Conservation (phyloP, 2,797 vertebrate species). For the Alauda arvensis region DNA sequence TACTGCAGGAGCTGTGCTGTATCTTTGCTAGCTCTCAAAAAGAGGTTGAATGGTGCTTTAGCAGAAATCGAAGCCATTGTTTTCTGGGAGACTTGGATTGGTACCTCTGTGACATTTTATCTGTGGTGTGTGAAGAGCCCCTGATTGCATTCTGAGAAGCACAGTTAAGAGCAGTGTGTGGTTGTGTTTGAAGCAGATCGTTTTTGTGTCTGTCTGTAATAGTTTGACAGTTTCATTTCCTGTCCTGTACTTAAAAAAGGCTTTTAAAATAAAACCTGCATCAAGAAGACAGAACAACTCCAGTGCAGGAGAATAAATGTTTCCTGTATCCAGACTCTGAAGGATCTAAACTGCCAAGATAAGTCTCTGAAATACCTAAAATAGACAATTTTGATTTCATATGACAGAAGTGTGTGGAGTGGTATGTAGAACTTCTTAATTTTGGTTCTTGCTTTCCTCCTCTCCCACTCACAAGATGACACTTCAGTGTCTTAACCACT, state of each 20-base stretch:
- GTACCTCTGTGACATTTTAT: not conserved
- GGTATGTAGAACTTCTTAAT: constrained; percentile 24
- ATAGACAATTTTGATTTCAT: constrained; percentile 15
- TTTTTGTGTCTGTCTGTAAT: not conserved
- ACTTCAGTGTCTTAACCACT: constrained; percentile 17
- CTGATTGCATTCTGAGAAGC: not conserved
- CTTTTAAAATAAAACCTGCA: constrained; percentile 32
- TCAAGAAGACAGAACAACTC: not conserved
- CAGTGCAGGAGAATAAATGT: not conserved
- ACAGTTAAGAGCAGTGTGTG: not conserved
- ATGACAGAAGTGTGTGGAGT: constrained; percentile 37
- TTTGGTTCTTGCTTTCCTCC: constrained; percentile 38
- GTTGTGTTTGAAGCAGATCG: not conserved
- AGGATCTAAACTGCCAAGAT: constrained; percentile 20
- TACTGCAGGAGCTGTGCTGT: not conserved
- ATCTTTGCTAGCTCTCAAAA: not conserved
- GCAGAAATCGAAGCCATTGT: not conserved
- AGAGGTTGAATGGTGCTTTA: not conserved
- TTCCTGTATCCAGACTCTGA: constrained; percentile 30
- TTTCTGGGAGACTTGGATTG: not conserved
- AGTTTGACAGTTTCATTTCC: constrained; percentile 27
- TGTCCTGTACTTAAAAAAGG: not conserved
- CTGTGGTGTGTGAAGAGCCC: not conserved
- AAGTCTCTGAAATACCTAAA: constrained; percentile 18
- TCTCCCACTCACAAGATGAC: constrained; percentile 51